phyloP scores from a whole-genome alignment of 1,140 invertebrate species.

The Saxidomus purpurata region DNA sequence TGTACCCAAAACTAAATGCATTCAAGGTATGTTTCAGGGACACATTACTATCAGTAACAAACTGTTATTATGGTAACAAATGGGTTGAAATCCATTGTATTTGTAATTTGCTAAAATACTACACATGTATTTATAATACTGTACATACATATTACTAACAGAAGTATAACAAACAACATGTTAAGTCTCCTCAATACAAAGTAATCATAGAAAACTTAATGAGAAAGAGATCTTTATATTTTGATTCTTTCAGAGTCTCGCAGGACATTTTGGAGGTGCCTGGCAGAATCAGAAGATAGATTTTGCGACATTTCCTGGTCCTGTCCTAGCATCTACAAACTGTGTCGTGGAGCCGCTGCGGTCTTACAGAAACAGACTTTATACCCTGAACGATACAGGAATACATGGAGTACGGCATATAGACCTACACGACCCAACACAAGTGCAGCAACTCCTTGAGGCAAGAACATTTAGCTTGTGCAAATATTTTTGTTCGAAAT shows the following conservation, averaged over 20 bases:
- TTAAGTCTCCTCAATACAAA: no score
- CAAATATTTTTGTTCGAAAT: no score
- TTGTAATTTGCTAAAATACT: no score
- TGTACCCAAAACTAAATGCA: slow-evolving; percentile 71
- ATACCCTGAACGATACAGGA: slow-evolving; percentile 74
- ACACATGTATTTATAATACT: no score
- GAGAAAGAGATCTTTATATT: no score
- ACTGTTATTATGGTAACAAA: no score
- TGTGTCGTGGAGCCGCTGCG: slow-evolving; percentile 76
- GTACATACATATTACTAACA: no score
- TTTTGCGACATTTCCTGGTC: slow-evolving; percentile 74
- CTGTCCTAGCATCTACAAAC: slow-evolving; percentile 76
- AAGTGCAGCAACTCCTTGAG: slow-evolving; percentile 62
- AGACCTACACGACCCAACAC: slow-evolving; percentile 59
- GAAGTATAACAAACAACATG: no score
- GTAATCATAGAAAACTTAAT: no score
- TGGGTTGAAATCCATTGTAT: no score
- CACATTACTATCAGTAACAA: no score
- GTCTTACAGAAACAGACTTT: slow-evolving; percentile 72
- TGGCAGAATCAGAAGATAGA: slow-evolving; percentile 77
- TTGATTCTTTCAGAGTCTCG: slow-evolving; percentile 71
- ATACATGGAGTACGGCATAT: slow-evolving; percentile 71
- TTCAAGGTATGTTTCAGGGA: slow-evolving; percentile 65
- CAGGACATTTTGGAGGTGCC: slow-evolving; percentile 74
- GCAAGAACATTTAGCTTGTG: background rate